These are phyloP conservation scores for Oriolus oriolus DNA, from an alignment of 2,113 vertebrate genomes.

Conservation along the genomic window DNA sequence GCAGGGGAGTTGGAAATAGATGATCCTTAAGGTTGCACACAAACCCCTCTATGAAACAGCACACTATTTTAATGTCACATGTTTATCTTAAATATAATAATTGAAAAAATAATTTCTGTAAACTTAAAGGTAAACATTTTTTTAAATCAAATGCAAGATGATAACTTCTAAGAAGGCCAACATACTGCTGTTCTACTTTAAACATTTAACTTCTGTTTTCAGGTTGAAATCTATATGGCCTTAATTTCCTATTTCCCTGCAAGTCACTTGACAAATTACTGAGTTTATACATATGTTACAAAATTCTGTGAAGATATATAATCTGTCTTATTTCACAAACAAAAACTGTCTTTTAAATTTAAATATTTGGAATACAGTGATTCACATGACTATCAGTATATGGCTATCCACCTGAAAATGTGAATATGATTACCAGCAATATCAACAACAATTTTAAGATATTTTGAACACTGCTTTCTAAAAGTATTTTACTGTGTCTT, in stretches of 20 bases:
- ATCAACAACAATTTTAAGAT: neutral
- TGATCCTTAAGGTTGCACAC: neutral
- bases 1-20: neutral
- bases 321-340: neutral
- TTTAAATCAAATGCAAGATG: neutral
- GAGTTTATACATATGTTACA: neutral
- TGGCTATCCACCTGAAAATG: neutral
- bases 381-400: neutral
- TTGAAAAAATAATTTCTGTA: neutral
- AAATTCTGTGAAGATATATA: neutral
- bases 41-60: neutral
- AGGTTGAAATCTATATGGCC: neutral
- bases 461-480: neutral
- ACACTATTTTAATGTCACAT: neutral
- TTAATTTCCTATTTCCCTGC: neutral
- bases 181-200: neutral
- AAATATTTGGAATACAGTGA: neutral
- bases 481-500: neutral
- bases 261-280: neutral
- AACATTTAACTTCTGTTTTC: neutral
- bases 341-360: neutral
- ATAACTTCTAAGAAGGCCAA: neutral
- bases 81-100: neutral
- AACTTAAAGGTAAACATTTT: neutral
- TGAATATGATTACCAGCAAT: neutral